phyloP scores from a whole-genome alignment of 2,888 invertebrate species.

The Tenthredo mesomela region DNA sequence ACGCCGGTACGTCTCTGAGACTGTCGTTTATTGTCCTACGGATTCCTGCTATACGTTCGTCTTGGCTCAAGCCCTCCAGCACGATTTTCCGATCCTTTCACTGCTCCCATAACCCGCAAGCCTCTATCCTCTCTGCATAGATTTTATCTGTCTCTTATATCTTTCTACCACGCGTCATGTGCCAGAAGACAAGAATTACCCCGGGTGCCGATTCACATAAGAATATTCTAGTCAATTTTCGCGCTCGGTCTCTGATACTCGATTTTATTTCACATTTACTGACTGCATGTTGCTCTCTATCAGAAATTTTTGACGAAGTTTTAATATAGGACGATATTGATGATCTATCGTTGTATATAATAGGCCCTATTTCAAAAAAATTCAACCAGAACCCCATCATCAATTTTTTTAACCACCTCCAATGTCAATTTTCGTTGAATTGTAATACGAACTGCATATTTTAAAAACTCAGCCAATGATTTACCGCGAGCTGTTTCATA shows the following conservation, averaged over 20 bases:
- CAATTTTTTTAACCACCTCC: not conserved
- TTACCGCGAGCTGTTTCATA: not conserved
- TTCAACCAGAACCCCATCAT: not conserved
- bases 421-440: not conserved
- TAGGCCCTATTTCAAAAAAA: not conserved
- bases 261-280: not conserved
- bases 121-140: slow-evolving; percentile 37
- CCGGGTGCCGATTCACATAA: slow-evolving; percentile 21
- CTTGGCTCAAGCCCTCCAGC: slow-evolving; percentile 8
- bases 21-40: slow-evolving; percentile 51
- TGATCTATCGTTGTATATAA: not conserved
- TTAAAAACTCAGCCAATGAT: not conserved
- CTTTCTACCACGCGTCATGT: slow-evolving; percentile 22
- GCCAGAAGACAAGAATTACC: slow-evolving; percentile 14
- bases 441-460: not conserved
- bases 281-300: not conserved
- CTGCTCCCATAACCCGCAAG: slow-evolving; percentile 44
- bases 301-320: not conserved
- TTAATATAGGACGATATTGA: not conserved
- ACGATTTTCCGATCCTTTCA: slow-evolving; percentile 34
- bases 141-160: slow-evolving; percentile 40
- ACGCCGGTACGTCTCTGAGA: slow-evolving; percentile 24
- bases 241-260: not conserved
- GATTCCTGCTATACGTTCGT: slow-evolving; percentile 32
- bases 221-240: slow-evolving; percentile 31